Evolutionary conservation across 2,113 vertebrate species (phyloP), one percentile per base, ranked within the genome.

Genomic region (Rhagologus leucostigma): DNA sequence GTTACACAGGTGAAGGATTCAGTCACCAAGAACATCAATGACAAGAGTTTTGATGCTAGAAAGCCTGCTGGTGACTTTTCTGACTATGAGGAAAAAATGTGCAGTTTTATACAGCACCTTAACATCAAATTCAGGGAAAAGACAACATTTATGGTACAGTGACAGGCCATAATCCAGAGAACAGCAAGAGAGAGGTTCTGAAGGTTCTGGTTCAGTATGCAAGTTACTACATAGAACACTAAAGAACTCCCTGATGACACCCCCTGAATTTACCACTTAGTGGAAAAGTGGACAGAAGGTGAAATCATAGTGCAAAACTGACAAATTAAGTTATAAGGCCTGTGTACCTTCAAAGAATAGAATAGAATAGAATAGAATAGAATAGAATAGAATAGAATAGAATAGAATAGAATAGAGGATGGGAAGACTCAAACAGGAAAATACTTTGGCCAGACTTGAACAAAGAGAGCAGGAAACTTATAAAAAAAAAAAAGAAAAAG

Each of bases 11-110:
- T 27, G n/a, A 60, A 85, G 57, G 41, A 52, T 32, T 67, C 71
- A 27, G 39, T n/a, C 52, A 69, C 5, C 18, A 23, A 30, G 42
- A 64, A 24, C 64, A 73, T 4, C 0, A 0, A 23, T 53, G 30
- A 69, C 46, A 42, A 44, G 19, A 37, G 26, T 32, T 77, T 29
- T 39, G 13, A 30, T 39, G 23, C 35, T 60, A 47, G 20, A 81
- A 85, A 82, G 5, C 19, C 8, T 22, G 47, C 39, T 47, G 15
- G 20, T 56, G 37, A 65, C 17, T 56, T 44, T 53, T 74, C 39
- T 74, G 46, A 74, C 3, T 24, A 11, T 16, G 7, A 41, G 13
- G 13, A 32, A 41, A 50, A n/a, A 13, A 30, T 41, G 4, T 32
- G 14, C 33, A 35, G 19, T 41, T 68, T 80, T 64, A 24, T 41